A percentile compares a stretch with the other conserved stretches of the same genome.
These are phyloP conservation scores for Chelonia mydas DNA, from an alignment of 2,797 vertebrate species.

Conservation along the genomic window DNA sequence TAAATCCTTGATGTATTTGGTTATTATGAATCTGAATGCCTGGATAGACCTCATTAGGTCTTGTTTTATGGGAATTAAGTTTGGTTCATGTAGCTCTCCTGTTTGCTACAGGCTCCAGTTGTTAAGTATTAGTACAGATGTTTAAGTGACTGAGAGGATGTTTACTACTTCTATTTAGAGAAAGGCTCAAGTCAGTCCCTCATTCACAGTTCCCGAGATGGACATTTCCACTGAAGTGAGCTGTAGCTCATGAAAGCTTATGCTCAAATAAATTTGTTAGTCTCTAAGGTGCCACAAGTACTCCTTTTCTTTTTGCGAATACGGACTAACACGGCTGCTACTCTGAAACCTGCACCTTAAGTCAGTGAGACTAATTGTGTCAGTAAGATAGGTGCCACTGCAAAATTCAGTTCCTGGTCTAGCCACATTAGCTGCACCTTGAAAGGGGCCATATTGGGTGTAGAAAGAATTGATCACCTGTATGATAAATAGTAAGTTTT, in stretches of 20 bases:
- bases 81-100: conserved; percentile 24
- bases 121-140: conserved; percentile 36
- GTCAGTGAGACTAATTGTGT: background rate
- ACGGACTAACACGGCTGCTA: too few species aligned
- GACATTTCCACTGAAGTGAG: background rate
- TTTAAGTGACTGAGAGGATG: conserved; percentile 32
- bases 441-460: background rate
- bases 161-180: conserved; percentile 28
- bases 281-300: too few species aligned
- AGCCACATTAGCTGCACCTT: background rate
- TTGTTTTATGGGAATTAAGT: conserved; percentile 28
- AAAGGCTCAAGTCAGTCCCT: background rate
- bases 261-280: too few species aligned
- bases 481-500: background rate
- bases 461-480: background rate
- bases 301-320: too few species aligned
- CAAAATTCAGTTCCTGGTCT: conserved; percentile 1
- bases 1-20: conserved; percentile 11
- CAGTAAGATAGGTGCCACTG: background rate
- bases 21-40: background rate
- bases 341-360: background rate
- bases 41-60: conserved; percentile 1
- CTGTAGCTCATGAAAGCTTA: too few species aligned
- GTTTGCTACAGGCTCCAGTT: conserved; percentile 4
- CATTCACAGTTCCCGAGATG: background rate